Percentiles rank a stretch among this genome's conserved stretches.
Evolutionary conservation across 2,888 invertebrate species (phyloP).

Genomic region (Brachypterus glaber): DNA sequence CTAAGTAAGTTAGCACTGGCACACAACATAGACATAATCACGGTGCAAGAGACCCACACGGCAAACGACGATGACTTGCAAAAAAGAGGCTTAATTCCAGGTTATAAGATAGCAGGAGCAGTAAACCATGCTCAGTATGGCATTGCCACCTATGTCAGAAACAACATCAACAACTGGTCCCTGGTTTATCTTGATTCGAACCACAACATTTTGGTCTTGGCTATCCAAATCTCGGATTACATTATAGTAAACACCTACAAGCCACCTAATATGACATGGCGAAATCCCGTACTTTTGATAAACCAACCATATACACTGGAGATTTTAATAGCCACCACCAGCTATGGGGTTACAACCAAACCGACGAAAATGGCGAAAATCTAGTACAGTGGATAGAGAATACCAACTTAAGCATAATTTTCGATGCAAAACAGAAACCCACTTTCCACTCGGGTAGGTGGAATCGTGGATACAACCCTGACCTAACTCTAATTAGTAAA

Average conservation of each 20-base stretch:
- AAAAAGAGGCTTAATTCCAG: slow-evolving; percentile 2
- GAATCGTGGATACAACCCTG: slow-evolving; percentile 5
- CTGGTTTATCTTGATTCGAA: background rate
- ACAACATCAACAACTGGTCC: too few species aligned
- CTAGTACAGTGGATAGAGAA: background rate
- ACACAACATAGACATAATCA: slow-evolving; percentile 4
- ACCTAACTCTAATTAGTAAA: slow-evolving; percentile 3
- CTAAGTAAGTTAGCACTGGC: background rate
- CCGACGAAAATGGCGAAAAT: too few species aligned
- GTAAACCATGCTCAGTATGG: slow-evolving; percentile 5
- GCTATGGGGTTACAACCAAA: too few species aligned
- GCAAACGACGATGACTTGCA: slow-evolving; percentile 1
- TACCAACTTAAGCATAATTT: background rate
- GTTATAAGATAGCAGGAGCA: background rate
- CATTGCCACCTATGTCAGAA: background rate
- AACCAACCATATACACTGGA: too few species aligned
- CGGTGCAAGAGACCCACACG: slow-evolving; percentile 4
- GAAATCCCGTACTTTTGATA: too few species aligned
- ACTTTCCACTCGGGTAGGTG: slow-evolving; percentile 5
- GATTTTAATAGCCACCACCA: too few species aligned
- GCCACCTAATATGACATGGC: too few species aligned
- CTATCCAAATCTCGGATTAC: background rate
- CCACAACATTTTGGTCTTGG: slow-evolving; percentile 1
- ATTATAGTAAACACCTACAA: slow-evolving; percentile 1
- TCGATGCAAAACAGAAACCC: slow-evolving; percentile 4